These are phyloP conservation scores for Drosophila suboccidentalis DNA, from an alignment of 2,888 invertebrate species.

Conservation along the genomic window DNA sequence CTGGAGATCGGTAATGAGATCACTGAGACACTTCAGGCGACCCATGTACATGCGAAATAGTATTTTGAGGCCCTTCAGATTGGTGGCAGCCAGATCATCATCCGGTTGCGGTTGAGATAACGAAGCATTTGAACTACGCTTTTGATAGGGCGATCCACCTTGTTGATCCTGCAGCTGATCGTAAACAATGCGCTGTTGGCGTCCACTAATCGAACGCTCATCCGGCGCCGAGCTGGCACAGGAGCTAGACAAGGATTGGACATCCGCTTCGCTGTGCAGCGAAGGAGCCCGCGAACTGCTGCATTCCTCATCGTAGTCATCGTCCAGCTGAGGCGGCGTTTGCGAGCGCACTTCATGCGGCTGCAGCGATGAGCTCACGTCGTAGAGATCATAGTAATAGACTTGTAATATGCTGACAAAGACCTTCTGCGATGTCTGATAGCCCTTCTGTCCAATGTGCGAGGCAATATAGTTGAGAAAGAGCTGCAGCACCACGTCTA, in stretches of 20 bases:
- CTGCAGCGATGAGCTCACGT: slow-evolving; percentile 77
- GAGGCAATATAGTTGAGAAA: slow-evolving; percentile 89
- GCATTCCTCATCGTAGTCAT: slow-evolving; percentile 74
- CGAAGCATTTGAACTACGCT: slow-evolving; percentile 78
- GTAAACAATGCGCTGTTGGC: slow-evolving; percentile 77
- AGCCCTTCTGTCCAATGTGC: slow-evolving; percentile 88
- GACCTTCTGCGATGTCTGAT: slow-evolving; percentile 85
- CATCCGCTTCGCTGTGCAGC: slow-evolving; percentile 80
- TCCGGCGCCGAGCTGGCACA: slow-evolving; percentile 77
- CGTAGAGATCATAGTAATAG: slow-evolving; percentile 86
- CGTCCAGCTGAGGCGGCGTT: slow-evolving; percentile 78
- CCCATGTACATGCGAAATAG: slow-evolving; percentile 88
- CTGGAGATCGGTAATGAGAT: slow-evolving; percentile 79
- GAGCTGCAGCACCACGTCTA: slow-evolving; percentile 86
- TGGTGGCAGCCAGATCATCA: slow-evolving; percentile 70
- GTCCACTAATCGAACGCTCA: slow-evolving; percentile 71
- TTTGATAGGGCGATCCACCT: slow-evolving; percentile 65
- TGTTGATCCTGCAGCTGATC: slow-evolving; percentile 81
- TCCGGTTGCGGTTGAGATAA: slow-evolving; percentile 65
- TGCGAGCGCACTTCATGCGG: slow-evolving; percentile 75
- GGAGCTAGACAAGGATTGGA: slow-evolving; percentile 79
- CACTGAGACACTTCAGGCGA: slow-evolving; percentile 84
- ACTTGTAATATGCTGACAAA: slow-evolving; percentile 86
- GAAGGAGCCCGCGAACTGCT: slow-evolving; percentile 79
- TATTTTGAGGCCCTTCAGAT: slow-evolving; percentile 87